Evolutionary conservation across 1,140 invertebrate genomes (phyloP), one percentile per base, ranked within the genome.

Genomic region (Himalopsyche phryganea): DNA sequence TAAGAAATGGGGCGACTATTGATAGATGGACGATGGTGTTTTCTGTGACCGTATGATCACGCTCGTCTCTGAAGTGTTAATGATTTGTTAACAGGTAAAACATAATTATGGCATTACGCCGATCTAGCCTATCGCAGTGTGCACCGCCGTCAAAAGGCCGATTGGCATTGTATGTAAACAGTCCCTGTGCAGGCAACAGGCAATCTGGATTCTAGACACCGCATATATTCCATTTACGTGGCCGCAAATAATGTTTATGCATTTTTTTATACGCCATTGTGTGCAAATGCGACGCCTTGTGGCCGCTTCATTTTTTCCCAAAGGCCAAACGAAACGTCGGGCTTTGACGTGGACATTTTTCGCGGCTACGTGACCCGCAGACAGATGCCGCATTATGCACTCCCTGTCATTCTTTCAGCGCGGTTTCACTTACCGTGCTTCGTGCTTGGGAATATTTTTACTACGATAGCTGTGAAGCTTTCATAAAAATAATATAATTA

Each of bases 201-300:
- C 50, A 44, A 40, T 52, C 40, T 42, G 38, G 44, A 52, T 52
- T 42, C 50, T 36, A 46, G 51, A 52, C 38, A 44, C 40, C 40
- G 33, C 13, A 19, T n/a, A 15, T 54, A 54, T 42, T 54, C 51
- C 51, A 46, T 54, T 46, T 54, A 33, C 46, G 51, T 46, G n/a
- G 32, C 41, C 23, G 23, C 23, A 46, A 11, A 40, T 54, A 46
- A 42, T 23, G 23, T 19, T 44, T 46, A 36, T 54, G 44, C 53
- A 38, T 41, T 56, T 48, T 20, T 45, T 57, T 50, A 57, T 57
- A 14, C 47, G 19, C 47, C 48, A 57, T 57, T 57, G 54, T 57
- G 54, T 57, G 54, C 54, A 50, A 57, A 57, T 57, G 54, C 54
- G 47, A 50, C 54, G 54, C 47, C 54, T 50, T 20, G 47, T 14